Conservation (phyloP, 1,140 invertebrate genomes). For the Heliconius hermathena region DNA sequence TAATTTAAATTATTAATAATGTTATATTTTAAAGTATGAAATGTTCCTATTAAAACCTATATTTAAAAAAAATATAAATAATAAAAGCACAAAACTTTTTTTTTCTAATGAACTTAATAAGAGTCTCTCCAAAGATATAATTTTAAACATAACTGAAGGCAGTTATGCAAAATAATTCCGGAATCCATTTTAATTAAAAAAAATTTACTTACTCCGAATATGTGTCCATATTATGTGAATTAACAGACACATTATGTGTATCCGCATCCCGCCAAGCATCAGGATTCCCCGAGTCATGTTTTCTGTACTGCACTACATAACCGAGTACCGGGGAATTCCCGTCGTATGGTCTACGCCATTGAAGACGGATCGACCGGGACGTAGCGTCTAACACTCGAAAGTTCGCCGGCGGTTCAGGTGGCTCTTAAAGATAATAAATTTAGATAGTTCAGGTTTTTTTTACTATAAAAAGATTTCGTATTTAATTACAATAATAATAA, state of each 20-base stretch:
- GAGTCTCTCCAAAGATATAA: too few species aligned
- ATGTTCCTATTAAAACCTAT: background rate
- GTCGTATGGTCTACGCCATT: conserved; percentile 89
- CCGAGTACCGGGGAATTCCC: conserved; percentile 90
- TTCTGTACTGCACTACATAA: conserved; percentile 87
- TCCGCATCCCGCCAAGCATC: conserved; percentile 75
- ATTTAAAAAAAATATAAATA: background rate
- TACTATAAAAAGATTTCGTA: background rate
- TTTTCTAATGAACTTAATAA: too few species aligned
- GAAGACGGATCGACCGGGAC: conserved; percentile 87
- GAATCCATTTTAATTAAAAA: conserved; percentile 1
- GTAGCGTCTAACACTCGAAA: conserved; percentile 86
- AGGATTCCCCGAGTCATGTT: conserved; percentile 60
- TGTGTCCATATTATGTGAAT: conserved; percentile 53
- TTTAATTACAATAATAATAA: background rate
- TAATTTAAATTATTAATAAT: too few species aligned
- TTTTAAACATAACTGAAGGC: too few species aligned
- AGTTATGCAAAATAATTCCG: background rate
- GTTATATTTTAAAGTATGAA: background rate
- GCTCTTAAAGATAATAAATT: conserved; percentile 78
- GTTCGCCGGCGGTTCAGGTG: conserved; percentile 87
- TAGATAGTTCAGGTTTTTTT: background rate
- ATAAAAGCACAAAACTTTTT: too few species aligned
- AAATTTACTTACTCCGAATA: conserved; percentile 64
- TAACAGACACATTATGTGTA: conserved; percentile 72